Evolutionary conservation across 1,140 invertebrate species (phyloP).

Genomic region (Ceratosolen fusciceps): DNA sequence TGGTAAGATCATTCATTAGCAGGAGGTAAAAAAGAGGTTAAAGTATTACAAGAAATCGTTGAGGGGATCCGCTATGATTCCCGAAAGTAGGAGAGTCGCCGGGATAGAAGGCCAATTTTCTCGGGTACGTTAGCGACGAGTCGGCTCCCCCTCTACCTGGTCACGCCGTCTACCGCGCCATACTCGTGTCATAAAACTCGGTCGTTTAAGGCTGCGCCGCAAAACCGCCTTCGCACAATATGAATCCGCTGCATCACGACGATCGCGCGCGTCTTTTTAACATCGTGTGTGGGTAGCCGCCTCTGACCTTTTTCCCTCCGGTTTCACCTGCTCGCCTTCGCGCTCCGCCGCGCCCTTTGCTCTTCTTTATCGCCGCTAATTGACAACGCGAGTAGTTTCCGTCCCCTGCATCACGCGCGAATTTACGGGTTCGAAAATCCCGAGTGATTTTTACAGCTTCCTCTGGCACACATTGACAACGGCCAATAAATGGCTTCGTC

Average conservation of each 20-base stretch:
- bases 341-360: not conserved
- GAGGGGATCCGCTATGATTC: no score
- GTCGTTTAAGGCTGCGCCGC: constrained; percentile 23
- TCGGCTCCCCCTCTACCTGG: no score
- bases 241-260: constrained; percentile 10
- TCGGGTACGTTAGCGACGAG: no score
- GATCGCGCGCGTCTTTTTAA: constrained; percentile 21
- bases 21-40: no score
- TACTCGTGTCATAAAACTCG: constrained; percentile 21
- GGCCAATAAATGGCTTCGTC: no score
- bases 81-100: no score
- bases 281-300: constrained; percentile 36
- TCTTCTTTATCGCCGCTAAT: constrained; percentile 10
- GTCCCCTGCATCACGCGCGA: not conserved
- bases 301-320: constrained; percentile 1
- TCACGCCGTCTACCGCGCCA: no score
- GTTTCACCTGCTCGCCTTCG: not conserved
- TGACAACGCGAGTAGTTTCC: constrained; percentile 24
- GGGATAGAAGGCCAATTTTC: no score
- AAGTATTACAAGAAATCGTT: no score
- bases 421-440: constrained; percentile 14
- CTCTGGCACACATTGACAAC: not conserved
- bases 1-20: no score
- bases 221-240: constrained; percentile 16
- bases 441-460: not conserved